Percentiles rank a stretch among this genome's conserved stretches.
phyloP scores from a whole-genome alignment of 2,113 vertebrate species.

The cattle (Bos taurus) region DNA sequence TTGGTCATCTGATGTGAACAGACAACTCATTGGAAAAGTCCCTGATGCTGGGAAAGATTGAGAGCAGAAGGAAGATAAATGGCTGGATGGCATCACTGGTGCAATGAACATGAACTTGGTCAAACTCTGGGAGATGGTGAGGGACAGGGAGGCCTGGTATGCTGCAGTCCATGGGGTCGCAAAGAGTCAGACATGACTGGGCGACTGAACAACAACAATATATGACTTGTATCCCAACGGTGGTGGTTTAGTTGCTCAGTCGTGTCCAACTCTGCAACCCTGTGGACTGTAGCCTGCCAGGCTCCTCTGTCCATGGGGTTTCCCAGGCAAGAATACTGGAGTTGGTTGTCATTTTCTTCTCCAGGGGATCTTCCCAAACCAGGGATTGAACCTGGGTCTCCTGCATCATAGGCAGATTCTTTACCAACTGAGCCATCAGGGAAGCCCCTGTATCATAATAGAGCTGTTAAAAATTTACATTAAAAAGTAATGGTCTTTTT shows the following conservation, averaged over 20 bases:
- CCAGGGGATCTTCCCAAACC: neutral
- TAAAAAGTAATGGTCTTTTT: neutral
- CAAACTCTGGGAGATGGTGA: neutral
- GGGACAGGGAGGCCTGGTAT: neutral
- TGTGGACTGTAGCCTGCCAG: neutral
- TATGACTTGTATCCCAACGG: neutral
- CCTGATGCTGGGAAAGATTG: neutral
- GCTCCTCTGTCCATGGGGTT: neutral
- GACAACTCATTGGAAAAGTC: neutral
- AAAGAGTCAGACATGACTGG: neutral
- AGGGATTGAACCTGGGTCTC: neutral
- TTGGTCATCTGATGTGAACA: neutral
- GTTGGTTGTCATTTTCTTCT: neutral
- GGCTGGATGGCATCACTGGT: neutral
- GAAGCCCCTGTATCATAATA: neutral
- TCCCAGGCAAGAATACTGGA: neutral
- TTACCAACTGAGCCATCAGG: neutral
- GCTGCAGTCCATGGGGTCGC: neutral
- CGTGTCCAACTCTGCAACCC: neutral
- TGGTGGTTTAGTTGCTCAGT: neutral
- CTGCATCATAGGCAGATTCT: neutral
- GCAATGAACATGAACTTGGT: neutral
- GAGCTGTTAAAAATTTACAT: neutral
- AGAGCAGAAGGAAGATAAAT: neutral
- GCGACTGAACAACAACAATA: neutral